These are phyloP conservation scores for Eueremaeus valkanovi DNA, from an alignment of 2,888 invertebrate species.

Conservation along the genomic window DNA sequence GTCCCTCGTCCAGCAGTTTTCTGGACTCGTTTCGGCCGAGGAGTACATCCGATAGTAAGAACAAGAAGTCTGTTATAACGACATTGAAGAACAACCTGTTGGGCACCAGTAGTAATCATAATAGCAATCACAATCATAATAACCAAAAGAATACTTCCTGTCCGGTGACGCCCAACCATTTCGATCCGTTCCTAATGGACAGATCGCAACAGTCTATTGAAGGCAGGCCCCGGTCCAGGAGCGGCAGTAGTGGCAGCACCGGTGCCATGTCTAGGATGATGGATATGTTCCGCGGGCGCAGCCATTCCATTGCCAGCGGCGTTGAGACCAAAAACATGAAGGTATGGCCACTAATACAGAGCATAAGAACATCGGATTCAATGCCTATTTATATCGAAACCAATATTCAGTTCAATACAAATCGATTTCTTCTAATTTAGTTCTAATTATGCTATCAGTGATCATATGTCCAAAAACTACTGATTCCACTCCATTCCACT, in stretches of 20 bases:
- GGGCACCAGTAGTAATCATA: neutral
- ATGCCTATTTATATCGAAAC: no score
- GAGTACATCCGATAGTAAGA: conserved; percentile 68
- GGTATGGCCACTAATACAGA: no score
- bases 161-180: conserved; percentile 29
- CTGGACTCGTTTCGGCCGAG: conserved; percentile 75
- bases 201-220: neutral
- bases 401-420: no score
- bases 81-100: conserved; percentile 65
- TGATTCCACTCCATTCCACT: no score
- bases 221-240: conserved; percentile 41
- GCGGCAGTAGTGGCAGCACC: conserved; percentile 59
- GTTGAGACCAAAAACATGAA: conserved; percentile 45
- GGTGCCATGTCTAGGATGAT: conserved; percentile 81
- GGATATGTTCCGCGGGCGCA: conserved; percentile 78
- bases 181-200: conserved; percentile 23
- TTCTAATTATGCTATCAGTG: no score
- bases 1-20: conserved; percentile 52
- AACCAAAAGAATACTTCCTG: conserved; percentile 20
- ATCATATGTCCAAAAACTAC: no score
- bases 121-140: neutral
- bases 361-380: no score
- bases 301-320: conserved; percentile 66
- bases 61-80: conserved; percentile 66
- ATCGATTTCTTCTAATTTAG: no score